Conservation (phyloP, 2,113 vertebrate species). For the Cynopterus brachyotis region DNA sequence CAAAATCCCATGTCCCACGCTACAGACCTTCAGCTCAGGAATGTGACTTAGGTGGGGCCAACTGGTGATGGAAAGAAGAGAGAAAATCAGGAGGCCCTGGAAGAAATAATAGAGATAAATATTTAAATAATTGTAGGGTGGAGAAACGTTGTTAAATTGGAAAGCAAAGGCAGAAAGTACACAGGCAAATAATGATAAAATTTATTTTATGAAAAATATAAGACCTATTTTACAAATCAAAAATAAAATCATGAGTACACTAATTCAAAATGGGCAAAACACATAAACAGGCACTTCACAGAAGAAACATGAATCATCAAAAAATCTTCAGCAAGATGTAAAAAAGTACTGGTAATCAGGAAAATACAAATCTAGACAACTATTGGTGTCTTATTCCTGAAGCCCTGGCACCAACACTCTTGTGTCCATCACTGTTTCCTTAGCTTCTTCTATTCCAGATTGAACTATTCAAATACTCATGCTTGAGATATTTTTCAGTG, state of each 20-base stretch:
- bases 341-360: neutral
- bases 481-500: neutral
- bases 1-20: neutral
- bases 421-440: neutral
- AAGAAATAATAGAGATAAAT: neutral
- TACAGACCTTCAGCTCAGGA: conserved; percentile 39
- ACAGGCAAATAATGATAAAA: neutral
- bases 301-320: neutral
- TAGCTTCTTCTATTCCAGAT: neutral
- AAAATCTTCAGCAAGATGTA: neutral
- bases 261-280: conserved; percentile 31
- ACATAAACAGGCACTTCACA: conserved; percentile 8
- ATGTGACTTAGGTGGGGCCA: conserved; percentile 10
- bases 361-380: conserved; percentile 15
- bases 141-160: neutral
- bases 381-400: neutral
- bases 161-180: conserved; percentile 15
- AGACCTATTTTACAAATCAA: neutral
- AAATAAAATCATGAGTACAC: neutral
- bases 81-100: neutral
- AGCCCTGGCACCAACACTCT: neutral
- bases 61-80: neutral
- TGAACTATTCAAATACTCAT: neutral
- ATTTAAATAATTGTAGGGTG: neutral
- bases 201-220: conserved; percentile 21